Conservation (phyloP, 2,888 invertebrate species). For the Helobdella robusta region DNA sequence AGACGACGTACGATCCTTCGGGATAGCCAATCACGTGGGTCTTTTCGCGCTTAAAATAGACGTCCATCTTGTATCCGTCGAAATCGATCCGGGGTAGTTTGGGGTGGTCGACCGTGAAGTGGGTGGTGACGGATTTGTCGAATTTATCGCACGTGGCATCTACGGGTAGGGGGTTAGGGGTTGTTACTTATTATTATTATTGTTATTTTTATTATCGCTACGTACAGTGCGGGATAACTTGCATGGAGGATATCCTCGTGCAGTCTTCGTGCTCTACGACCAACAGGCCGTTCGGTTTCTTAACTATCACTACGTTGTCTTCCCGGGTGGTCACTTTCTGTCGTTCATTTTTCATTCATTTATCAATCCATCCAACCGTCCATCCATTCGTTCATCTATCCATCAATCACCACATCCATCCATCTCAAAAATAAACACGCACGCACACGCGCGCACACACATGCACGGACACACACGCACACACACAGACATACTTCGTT, state of each 20-base stretch:
- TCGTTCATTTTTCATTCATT: too few relatives aligned
- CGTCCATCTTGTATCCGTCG: neutral
- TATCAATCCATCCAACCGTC: too few relatives aligned
- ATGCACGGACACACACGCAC: too few relatives aligned
- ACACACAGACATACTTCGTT: constrained; percentile 43
- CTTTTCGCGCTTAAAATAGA: neutral
- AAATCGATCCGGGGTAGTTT: neutral
- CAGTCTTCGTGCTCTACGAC: constrained; percentile 49
- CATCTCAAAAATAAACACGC: too few relatives aligned
- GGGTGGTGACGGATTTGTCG: constrained; percentile 8
- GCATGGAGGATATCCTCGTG: constrained; percentile 47
- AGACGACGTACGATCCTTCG: constrained; percentile 9
- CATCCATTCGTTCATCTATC: too few relatives aligned
- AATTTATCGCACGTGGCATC: constrained; percentile 9
- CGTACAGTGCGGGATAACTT: constrained; percentile 25
- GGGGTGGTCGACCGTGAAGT: constrained; percentile 11
- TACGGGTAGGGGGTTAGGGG: neutral
- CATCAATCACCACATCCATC: too few relatives aligned
- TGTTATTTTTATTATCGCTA: neutral
- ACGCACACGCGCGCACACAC: too few relatives aligned
- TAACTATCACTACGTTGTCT: constrained; percentile 46
- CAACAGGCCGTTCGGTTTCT: constrained; percentile 45
- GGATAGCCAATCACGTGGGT: neutral
- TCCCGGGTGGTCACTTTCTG: constrained; percentile 47
- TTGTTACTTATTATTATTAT: neutral